phyloP scores from a whole-genome alignment of 2,888 invertebrate species.

The Lasioglossum leucozonium region DNA sequence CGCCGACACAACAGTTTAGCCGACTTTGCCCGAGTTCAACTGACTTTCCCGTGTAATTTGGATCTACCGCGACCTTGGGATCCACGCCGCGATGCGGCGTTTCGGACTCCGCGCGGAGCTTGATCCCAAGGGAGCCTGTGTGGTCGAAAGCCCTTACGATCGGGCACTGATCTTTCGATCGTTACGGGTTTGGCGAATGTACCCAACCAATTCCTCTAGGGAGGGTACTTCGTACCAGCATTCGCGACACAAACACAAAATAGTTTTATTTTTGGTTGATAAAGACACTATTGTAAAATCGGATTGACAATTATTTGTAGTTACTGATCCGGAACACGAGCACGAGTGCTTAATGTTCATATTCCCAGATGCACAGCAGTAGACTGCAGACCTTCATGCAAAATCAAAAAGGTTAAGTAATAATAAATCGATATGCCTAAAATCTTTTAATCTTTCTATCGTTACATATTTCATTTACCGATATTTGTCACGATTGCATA shows the following conservation, averaged over 20 bases:
- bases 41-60: not conserved
- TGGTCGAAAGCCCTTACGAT: not conserved
- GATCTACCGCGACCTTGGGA: not conserved
- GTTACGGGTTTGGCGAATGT: not conserved
- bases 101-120: not conserved
- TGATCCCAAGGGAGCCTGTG: not conserved
- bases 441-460: too few species aligned
- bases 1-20: not conserved
- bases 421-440: too few species aligned
- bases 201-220: not conserved
- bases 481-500: too few species aligned
- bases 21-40: not conserved
- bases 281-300: too few species aligned
- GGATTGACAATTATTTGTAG: too few species aligned
- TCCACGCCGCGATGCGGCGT: not conserved
- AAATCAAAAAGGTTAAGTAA: too few species aligned
- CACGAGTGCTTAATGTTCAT: too few species aligned
- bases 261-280: too few species aligned
- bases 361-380: too few species aligned
- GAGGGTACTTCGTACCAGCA: not conserved
- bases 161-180: not conserved
- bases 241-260: not conserved
- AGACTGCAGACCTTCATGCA: too few species aligned
- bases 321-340: too few species aligned
- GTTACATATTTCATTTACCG: too few species aligned